Percentiles rank a stretch among this genome's conserved stretches.
Evolutionary conservation across 2,113 vertebrate genomes (phyloP).

Genomic region (Erpornis zantholeuca): DNA sequence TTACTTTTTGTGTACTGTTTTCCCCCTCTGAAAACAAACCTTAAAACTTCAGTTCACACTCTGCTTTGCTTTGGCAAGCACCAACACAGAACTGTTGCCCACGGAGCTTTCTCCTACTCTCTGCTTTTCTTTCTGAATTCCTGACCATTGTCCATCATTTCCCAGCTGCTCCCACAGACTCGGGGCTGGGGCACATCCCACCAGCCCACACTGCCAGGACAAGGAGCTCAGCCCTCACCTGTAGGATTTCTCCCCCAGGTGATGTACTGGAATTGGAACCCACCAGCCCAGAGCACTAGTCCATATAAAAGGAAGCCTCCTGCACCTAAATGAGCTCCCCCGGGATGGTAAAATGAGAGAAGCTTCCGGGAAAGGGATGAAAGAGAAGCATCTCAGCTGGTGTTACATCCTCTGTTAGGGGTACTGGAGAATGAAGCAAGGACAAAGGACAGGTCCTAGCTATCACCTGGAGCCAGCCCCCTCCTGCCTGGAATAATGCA

Average conservation of each 20-base stretch:
- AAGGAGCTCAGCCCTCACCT: not conserved
- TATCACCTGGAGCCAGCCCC: not conserved
- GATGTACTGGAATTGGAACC: not conserved
- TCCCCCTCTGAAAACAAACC: not conserved
- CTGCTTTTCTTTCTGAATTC: not conserved
- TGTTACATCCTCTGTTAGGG: accelerated
- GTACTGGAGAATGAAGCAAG: accelerated
- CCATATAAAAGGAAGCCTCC: not conserved
- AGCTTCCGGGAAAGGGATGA: not conserved
- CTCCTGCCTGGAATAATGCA: not conserved
- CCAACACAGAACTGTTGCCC: not conserved
- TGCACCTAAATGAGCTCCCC: not conserved
- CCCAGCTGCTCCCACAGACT: not conserved
- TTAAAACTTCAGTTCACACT: not conserved
- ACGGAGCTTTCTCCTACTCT: not conserved
- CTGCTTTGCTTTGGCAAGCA: not conserved
- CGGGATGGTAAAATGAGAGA: accelerated
- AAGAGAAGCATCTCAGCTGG: not conserved
- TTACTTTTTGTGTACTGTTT: not conserved
- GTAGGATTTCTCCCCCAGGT: not conserved
- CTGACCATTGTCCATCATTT: accelerated
- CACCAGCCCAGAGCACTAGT: not conserved
- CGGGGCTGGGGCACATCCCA: not conserved
- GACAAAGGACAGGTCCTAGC: not conserved
- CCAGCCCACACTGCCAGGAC: not conserved